Conservation (phyloP, 1,140 invertebrate genomes). For the Helicoverpa zea region DNA sequence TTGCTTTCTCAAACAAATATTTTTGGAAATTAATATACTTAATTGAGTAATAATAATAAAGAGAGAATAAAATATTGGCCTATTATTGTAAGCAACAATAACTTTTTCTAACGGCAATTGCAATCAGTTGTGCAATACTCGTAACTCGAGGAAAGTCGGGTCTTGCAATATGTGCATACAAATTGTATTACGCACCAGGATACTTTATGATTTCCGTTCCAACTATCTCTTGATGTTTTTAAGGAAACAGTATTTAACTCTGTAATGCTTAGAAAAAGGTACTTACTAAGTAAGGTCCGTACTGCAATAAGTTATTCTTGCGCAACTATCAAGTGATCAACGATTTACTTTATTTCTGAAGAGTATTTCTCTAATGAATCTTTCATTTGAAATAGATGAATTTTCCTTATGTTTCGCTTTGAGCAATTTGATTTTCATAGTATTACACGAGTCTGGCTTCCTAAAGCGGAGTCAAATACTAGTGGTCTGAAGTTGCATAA, state of each 20-base stretch:
- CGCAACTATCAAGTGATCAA: background rate
- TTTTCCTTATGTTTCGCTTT: too few relatives aligned
- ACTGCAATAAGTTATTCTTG: background rate
- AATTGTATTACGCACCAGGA: slow-evolving; percentile 31
- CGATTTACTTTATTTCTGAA: too few relatives aligned
- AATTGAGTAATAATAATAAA: background rate
- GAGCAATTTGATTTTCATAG: too few relatives aligned
- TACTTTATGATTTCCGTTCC: slow-evolving; percentile 35
- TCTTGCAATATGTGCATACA: slow-evolving; percentile 28
- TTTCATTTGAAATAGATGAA: too few relatives aligned
- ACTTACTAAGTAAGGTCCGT: too few relatives aligned
- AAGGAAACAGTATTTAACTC: slow-evolving; percentile 30
- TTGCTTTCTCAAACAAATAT: too few relatives aligned
- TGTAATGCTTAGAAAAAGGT: slow-evolving; percentile 2
- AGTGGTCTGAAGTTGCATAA: too few relatives aligned
- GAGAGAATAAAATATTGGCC: too few relatives aligned
- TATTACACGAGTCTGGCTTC: too few relatives aligned
- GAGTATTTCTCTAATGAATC: too few relatives aligned
- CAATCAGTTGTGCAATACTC: slow-evolving; percentile 1
- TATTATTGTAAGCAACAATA: background rate
- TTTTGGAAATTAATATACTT: background rate
- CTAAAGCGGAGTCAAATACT: too few relatives aligned
- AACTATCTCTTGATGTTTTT: slow-evolving; percentile 18
- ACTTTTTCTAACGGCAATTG: background rate
- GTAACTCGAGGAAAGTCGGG: slow-evolving; percentile 7